Evolutionary conservation across 2,113 vertebrate genomes (phyloP), one percentile per base, ranked within the genome.

Genomic region (Haemorhous mexicanus): DNA sequence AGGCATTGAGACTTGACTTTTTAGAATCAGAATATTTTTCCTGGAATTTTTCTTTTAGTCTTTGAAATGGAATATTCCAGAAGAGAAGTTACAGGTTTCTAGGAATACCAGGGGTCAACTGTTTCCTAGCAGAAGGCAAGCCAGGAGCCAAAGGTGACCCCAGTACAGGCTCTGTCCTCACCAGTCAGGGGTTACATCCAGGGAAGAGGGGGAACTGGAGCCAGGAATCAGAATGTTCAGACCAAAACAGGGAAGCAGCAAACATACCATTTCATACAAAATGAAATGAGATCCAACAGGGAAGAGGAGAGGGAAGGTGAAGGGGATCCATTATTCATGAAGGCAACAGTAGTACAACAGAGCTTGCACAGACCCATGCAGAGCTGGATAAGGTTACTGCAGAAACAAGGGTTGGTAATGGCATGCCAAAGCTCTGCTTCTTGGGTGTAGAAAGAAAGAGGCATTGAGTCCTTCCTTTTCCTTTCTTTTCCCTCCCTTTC

Each of bases 311-410:
- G 64, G 68, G 83, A 90, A 90, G 69, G 68, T 84, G 47, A 75
- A 94, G 47, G 21, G 43, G 35, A 93, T 95, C 35, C 79, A 96
- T 97, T 96, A 96, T 96, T 96, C 59, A 96, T 90, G 59, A 95
- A 84, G 76, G 94, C 88, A 84, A 82, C 55, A 78, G 90, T 66
- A 95, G 79, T 66, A 89, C 82, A 84, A 64, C 63, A 62, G 59
- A 78, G 68, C 68, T 66, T 84, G 63, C 52, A 67, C 52, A 77
- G 94, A 90, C 90, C 91, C 88, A 90, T 10, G 69, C 76, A 46
- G 78, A 0, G 3, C 9, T 4, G 19, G 85, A 30, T 96, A 96
- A 92, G 76, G 93, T 96, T 96, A 94, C 93, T 49, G 80, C 70
- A 91, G 66, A 49, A 66, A 85, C 35, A 63, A 79, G 80, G 79